These are phyloP conservation scores for Ichneumoninae sp. DNA, from an alignment of 2,888 invertebrate species.

Conservation along the genomic window DNA sequence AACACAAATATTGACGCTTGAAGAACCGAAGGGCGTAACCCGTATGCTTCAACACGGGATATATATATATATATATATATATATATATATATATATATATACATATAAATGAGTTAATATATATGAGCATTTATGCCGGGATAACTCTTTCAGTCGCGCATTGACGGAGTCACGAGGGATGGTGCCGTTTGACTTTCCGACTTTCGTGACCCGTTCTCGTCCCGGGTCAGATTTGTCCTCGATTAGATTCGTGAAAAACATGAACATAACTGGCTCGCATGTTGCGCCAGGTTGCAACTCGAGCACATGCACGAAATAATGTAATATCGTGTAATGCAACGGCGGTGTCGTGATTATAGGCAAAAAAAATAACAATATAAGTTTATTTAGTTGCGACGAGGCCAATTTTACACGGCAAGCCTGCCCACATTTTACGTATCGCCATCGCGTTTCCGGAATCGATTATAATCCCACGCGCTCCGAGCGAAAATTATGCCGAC, in stretches of 20 bases:
- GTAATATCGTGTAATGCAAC: constrained; percentile 23
- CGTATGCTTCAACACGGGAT: no score
- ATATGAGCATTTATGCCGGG: not conserved
- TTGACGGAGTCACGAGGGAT: constrained; percentile 7
- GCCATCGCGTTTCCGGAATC: constrained; percentile 11
- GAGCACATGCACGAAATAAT: constrained; percentile 3
- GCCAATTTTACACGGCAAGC: not conserved
- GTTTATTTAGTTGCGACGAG: not conserved
- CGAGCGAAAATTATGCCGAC: not conserved
- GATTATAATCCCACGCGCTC: not conserved
- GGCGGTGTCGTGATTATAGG: constrained; percentile 13
- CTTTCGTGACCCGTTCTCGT: constrained; percentile 47
- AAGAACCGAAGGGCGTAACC: no score
- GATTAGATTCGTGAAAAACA: constrained; percentile 50
- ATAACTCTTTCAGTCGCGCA: not conserved
- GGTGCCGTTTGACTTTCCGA: constrained; percentile 38
- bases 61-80: no score
- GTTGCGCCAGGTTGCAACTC: constrained; percentile 9
- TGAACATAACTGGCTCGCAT: constrained; percentile 29
- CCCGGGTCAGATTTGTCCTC: constrained; percentile 35
- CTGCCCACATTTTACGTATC: constrained; percentile 5
- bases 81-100: no score
- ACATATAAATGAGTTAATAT: not conserved
- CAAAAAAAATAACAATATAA: not conserved
- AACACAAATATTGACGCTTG: no score